phyloP scores from a whole-genome alignment of 2,113 vertebrate genomes.

The Neolamprologus cancellatus region DNA sequence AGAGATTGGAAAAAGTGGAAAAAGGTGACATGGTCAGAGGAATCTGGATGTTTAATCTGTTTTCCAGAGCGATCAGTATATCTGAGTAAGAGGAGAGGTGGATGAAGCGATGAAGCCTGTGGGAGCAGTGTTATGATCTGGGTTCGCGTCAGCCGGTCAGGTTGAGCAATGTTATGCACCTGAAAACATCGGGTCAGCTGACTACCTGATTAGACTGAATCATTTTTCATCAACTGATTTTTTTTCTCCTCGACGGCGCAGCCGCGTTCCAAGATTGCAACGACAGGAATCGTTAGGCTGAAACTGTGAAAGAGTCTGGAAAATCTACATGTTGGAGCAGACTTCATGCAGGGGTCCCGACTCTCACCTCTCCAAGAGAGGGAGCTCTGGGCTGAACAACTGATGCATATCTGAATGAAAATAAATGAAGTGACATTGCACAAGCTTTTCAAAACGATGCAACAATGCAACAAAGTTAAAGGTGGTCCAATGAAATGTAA shows the following conservation, averaged over 20 bases:
- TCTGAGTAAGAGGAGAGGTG: not conserved
- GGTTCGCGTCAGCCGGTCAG: not conserved
- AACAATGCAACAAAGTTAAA: not conserved
- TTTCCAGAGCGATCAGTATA: not conserved
- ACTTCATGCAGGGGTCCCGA: not conserved
- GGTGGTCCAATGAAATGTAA: not conserved
- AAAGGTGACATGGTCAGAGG: not conserved
- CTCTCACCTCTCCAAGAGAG: not conserved
- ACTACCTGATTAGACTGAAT: not conserved
- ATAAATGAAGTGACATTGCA: not conserved
- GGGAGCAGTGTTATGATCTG: not conserved
- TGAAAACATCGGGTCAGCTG: not conserved
- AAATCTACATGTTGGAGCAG: not conserved
- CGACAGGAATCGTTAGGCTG: accelerated
- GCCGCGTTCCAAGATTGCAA: not conserved
- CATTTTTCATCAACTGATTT: not conserved
- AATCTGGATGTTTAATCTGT: not conserved
- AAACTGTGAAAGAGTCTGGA: not conserved
- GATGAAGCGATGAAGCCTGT: not conserved
- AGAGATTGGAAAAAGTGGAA: not conserved
- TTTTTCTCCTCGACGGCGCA: not conserved
- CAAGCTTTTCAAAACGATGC: not conserved
- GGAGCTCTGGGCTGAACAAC: not conserved
- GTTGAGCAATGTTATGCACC: not conserved
- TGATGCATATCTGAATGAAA: not conserved